Evolutionary conservation across 2,113 vertebrate species (phyloP).

Genomic region (Ptilorrhoa leucosticta): DNA sequence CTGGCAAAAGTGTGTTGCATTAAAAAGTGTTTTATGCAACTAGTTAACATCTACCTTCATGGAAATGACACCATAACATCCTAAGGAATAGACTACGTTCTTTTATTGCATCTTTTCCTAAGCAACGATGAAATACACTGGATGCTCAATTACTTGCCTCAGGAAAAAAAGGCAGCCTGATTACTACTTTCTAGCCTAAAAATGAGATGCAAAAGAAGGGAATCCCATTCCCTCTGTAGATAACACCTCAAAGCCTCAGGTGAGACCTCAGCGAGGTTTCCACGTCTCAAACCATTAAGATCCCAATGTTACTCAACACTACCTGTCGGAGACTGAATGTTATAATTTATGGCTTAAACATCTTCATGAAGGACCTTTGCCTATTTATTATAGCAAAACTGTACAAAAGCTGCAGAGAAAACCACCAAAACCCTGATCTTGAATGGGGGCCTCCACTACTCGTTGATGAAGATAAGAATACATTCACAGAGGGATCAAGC

Average conservation of each 20-base stretch:
- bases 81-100: slow-evolving; percentile 12
- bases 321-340: not conserved
- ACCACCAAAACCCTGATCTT: too few relatives aligned
- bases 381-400: too few relatives aligned
- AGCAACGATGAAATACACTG: not conserved
- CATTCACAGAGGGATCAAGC: too few relatives aligned
- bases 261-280: not conserved
- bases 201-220: not conserved
- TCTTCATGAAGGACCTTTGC: too few relatives aligned
- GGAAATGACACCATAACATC: slow-evolving; percentile 16
- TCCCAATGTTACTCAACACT: not conserved
- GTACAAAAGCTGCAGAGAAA: too few relatives aligned
- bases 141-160: not conserved
- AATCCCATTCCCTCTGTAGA: not conserved
- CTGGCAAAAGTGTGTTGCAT: slow-evolving; percentile 4
- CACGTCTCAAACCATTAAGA: not conserved
- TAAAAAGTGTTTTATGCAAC: slow-evolving; percentile 19
- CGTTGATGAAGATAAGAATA: too few relatives aligned
- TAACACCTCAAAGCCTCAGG: too few relatives aligned
- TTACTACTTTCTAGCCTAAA: not conserved
- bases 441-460: too few relatives aligned
- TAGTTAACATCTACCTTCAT: slow-evolving; percentile 29
- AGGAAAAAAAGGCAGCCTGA: not conserved
- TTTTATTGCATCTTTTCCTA: slow-evolving; percentile 19
- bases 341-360: too few relatives aligned